Evolutionary conservation across 2,797 vertebrate genomes (phyloP).

Genomic region (Sparidentex hasta): DNA sequence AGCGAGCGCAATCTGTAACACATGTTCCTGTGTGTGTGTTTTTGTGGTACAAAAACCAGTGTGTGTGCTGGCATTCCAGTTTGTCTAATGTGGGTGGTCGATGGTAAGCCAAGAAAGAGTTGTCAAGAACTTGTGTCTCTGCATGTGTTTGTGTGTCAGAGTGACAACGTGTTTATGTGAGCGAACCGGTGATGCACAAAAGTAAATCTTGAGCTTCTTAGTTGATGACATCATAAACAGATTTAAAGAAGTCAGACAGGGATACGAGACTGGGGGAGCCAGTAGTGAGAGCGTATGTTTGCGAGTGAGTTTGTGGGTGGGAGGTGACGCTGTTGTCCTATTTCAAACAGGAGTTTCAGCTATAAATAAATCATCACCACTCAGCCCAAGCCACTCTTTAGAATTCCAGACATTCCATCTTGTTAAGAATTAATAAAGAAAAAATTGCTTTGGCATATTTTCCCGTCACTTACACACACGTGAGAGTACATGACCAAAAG

Average conservation of each 20-base stretch:
- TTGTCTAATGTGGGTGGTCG: conserved; percentile 46
- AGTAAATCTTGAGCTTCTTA: conserved; percentile 46
- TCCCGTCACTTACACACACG: conserved; percentile 44
- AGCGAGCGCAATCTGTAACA: conserved; percentile 52
- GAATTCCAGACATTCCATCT: conserved; percentile 68
- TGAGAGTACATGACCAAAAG: conserved; percentile 53
- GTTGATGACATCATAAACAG: conserved; percentile 29
- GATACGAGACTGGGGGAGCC: neutral
- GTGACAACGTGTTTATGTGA: conserved; percentile 34
- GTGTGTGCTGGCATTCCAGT: conserved; percentile 37
- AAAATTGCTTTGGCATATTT: conserved; percentile 52
- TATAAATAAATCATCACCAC: conserved; percentile 52
- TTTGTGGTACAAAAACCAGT: conserved; percentile 47
- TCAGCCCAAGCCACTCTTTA: conserved; percentile 51
- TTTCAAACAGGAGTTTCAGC: conserved; percentile 63
- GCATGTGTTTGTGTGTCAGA: conserved; percentile 13
- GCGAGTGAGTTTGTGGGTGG: conserved; percentile 29
- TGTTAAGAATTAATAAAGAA: conserved; percentile 67
- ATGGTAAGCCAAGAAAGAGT: conserved; percentile 29
- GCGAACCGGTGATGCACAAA: conserved; percentile 11
- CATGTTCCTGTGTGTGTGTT: conserved; percentile 40
- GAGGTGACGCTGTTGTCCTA: conserved; percentile 34
- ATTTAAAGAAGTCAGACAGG: conserved; percentile 23
- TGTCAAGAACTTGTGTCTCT: conserved; percentile 25
- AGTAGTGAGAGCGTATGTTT: conserved; percentile 21